Evolutionary conservation across 2,797 vertebrate species (phyloP), one percentile per base, ranked within the genome.

Genomic region (Mormyrops boulengeri): DNA sequence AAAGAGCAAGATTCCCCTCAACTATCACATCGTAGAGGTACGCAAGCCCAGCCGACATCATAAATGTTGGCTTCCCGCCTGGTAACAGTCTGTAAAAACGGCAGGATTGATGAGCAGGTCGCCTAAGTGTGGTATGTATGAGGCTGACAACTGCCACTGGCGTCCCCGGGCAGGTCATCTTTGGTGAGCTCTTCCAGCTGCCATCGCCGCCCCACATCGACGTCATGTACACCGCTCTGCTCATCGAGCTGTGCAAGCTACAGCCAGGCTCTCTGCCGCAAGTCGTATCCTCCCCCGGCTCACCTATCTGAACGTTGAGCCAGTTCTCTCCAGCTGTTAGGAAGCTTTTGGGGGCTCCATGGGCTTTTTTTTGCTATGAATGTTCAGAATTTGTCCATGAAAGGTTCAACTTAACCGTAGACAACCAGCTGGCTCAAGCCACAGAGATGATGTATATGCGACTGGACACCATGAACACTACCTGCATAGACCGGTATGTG

Each of bases 21-120:
- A 99, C 94, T 99, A 99, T 92, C 98, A 99, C 92, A 99, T 99
- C 19, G 98, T 99, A 85, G 99, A 99, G 98, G 99, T 99, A 96
- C 50, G 41, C 11, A 0, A 26, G 41, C n/a, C 5, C 4, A 7
- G 38, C 50, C 34, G 7, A 11, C 49, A 14, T 9, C 52, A 17
- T 38, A 30, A 87, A 50, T 4, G 11, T 5, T 11, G 85, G 26
- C 52, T 6, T 34, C 77, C 7, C 19, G 19, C 77, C 41, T 47
- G 77, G 38, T 82, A 34, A 41, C n/a, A 2, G 19, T 57, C 50
- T 17, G 11, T 30, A 34, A 7, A 53, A 17, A 2, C 6, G n/a
- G 14, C 11, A 44, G 53, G 8, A 38, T 53, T 6, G 26, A 53
- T 38, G 49, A 49, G 38, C 4, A 49, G 80, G 19, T 57, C 17